Conservation (phyloP, 2,797 vertebrate genomes). For the Channa striata region DNA sequence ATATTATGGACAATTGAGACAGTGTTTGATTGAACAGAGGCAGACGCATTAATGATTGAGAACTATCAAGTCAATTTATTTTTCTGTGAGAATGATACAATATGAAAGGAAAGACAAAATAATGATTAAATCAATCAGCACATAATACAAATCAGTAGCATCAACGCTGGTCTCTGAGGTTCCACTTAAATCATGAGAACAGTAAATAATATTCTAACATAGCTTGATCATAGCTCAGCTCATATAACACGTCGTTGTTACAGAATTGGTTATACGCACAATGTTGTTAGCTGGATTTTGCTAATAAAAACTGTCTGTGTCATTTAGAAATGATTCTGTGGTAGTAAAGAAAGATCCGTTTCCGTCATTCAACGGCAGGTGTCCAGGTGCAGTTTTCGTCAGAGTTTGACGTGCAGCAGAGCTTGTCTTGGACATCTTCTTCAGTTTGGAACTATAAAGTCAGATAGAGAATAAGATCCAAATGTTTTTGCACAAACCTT, state of each 20-base stretch:
- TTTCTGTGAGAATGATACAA: slow-evolving; percentile 2
- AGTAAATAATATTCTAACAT: background rate
- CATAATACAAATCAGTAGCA: background rate
- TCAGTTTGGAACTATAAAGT: slow-evolving; percentile 65
- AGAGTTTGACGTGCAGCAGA: background rate
- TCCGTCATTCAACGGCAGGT: background rate
- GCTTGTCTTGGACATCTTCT: slow-evolving; percentile 48
- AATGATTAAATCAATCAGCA: background rate
- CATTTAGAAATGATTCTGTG: slow-evolving; percentile 12
- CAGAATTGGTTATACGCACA: background rate
- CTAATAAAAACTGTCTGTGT: slow-evolving; percentile 28
- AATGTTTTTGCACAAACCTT: background rate
- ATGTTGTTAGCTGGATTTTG: background rate
- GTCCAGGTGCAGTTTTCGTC: background rate
- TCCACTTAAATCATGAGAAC: slow-evolving; percentile 1
- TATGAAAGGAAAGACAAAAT: background rate
- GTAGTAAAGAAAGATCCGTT: background rate
- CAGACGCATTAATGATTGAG: slow-evolving; percentile 3
- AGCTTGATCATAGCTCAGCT: background rate
- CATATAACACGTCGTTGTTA: background rate
- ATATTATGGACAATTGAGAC: background rate
- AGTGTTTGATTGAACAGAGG: slow-evolving; percentile 8
- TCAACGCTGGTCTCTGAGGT: slow-evolving; percentile 10
- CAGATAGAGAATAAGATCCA: background rate
- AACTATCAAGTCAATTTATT: slow-evolving; percentile 7